phyloP scores from a whole-genome alignment of 2,797 vertebrate species.

The Rallus crepitans region DNA sequence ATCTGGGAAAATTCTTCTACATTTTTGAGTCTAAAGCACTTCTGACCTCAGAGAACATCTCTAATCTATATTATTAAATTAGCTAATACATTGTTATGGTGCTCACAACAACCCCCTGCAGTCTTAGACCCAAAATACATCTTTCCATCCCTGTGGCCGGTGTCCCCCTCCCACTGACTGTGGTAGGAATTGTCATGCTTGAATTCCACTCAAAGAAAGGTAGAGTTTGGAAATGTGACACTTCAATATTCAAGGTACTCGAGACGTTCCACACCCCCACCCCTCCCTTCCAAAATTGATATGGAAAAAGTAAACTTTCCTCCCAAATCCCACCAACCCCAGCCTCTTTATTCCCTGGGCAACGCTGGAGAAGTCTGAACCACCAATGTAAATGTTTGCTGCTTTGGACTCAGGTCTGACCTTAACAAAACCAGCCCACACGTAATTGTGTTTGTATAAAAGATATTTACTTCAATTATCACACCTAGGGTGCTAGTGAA shows the following conservation, averaged over 20 bases:
- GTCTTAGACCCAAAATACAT: background rate
- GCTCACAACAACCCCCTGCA: background rate
- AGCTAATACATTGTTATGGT: background rate
- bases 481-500: slow-evolving; percentile 99
- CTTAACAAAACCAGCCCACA: slow-evolving; percentile 85
- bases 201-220: background rate
- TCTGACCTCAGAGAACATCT: background rate
- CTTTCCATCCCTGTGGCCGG: background rate
- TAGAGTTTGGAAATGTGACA: background rate
- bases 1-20: background rate
- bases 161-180: background rate
- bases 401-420: slow-evolving; percentile 69
- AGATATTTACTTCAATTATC: slow-evolving; percentile 99
- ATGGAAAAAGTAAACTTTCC: background rate
- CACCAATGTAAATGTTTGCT: slow-evolving; percentile 76
- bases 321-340: background rate
- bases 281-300: accelerated
- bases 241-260: background rate
- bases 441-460: slow-evolving; percentile 98
- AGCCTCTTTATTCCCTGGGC: background rate
- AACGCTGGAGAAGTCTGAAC: background rate
- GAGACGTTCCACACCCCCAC: background rate
- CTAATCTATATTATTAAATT: background rate
- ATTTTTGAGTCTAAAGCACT: background rate
- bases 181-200: background rate